Evolutionary conservation across 1,140 invertebrate genomes (phyloP).

Genomic region (Cecropterus lyciades): DNA sequence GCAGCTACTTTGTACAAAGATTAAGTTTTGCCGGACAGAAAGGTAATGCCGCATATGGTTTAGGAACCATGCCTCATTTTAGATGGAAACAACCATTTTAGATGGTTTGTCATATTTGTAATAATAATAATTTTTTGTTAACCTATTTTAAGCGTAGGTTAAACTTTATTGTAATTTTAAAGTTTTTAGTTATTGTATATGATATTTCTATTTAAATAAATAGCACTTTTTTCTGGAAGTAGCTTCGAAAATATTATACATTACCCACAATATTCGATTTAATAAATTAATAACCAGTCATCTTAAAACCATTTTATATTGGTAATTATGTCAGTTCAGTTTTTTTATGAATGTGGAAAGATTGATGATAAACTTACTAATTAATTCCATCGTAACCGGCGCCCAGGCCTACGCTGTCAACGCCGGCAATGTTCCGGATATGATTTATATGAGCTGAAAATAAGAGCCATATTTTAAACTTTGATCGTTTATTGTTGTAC

Average conservation of each 20-base stretch:
- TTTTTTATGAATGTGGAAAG: constrained; percentile 16
- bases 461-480: constrained; percentile 30
- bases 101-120: too few species aligned
- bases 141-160: too few species aligned
- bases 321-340: background rate
- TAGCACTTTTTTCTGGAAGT: too few species aligned
- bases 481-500: constrained; percentile 13
- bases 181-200: too few species aligned
- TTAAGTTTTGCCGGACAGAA: too few species aligned
- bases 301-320: constrained; percentile 12
- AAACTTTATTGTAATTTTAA: background rate
- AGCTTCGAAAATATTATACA: too few species aligned
- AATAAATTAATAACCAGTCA: background rate
- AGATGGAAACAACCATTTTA: too few species aligned
- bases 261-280: background rate
- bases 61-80: too few species aligned
- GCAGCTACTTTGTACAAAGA: too few species aligned
- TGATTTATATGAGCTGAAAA: constrained; percentile 96
- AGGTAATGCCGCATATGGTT: too few species aligned
- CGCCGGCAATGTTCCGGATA: constrained; percentile 93
- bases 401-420: constrained; percentile 94
- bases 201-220: too few species aligned
- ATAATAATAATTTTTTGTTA: too few species aligned
- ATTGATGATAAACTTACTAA: constrained; percentile 88
- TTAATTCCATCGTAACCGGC: constrained; percentile 96